phyloP scores from a whole-genome alignment of 2,888 invertebrate species.

The Schizotus pectinicornis region DNA sequence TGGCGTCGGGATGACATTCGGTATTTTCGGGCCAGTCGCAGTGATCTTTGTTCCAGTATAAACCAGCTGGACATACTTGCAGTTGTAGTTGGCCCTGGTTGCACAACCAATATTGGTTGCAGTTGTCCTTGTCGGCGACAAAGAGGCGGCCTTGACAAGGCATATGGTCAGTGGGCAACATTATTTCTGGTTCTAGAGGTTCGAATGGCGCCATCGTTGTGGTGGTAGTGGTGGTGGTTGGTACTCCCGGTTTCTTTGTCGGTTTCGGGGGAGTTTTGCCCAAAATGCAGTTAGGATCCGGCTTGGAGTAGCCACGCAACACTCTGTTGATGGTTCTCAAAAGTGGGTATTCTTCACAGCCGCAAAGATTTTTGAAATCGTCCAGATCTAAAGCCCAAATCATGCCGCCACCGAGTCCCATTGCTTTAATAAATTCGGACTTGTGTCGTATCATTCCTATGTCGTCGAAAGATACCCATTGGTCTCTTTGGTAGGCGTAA shows the following conservation, averaged over 20 bases:
- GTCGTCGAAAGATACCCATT: conserved; percentile 95
- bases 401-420: conserved; percentile 86
- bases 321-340: conserved; percentile 82
- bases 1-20: conserved; percentile 62
- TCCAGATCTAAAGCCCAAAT: conserved; percentile 89
- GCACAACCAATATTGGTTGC: conserved; percentile 81
- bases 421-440: conserved; percentile 78
- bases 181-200: conserved; percentile 11
- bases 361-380: conserved; percentile 82
- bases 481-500: conserved; percentile 81
- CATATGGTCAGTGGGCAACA: conserved; percentile 37
- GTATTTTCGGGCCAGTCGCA: conserved; percentile 83
- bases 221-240: conserved; percentile 16
- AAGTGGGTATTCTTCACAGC: conserved; percentile 82
- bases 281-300: conserved; percentile 69
- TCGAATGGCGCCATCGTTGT: conserved; percentile 15
- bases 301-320: conserved; percentile 69
- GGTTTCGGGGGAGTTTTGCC: conserved; percentile 47
- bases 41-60: conserved; percentile 80
- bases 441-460: conserved; percentile 82
- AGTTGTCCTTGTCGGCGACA: conserved; percentile 69
- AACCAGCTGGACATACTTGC: conserved; percentile 74
- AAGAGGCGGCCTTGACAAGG: conserved; percentile 66
- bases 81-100: conserved; percentile 74
- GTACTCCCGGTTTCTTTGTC: conserved; percentile 32